Evolutionary conservation across 2,797 vertebrate genomes (phyloP).

Genomic region (Menidia menidia): DNA sequence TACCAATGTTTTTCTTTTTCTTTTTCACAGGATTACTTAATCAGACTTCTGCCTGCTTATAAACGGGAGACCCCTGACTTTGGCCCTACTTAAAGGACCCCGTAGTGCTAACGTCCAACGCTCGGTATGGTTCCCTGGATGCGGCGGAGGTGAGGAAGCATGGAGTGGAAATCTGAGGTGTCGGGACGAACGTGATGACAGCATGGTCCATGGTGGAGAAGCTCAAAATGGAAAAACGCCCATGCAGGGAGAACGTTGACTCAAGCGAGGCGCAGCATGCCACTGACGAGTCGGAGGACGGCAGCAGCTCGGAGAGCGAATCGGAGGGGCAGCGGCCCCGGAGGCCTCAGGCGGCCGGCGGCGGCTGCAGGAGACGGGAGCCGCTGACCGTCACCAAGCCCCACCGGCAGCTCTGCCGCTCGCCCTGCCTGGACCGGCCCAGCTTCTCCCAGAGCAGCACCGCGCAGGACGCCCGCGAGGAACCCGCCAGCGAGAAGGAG

Average conservation of each 20-base stretch:
- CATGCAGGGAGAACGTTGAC: constrained; percentile 86
- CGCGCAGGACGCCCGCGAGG: constrained; percentile 86
- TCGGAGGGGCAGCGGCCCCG: constrained; percentile 79
- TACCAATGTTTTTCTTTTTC: constrained; percentile 25
- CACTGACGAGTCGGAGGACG: constrained; percentile 89
- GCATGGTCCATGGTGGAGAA: constrained; percentile 93
- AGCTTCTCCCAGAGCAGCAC: constrained; percentile 97
- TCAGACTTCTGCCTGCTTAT: constrained; percentile 76
- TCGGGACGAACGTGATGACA: constrained; percentile 91
- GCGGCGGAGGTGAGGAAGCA: constrained; percentile 85
- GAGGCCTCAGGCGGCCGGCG: constrained; percentile 79
- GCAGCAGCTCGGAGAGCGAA: constrained; percentile 93
- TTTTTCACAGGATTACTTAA: constrained; percentile 81
- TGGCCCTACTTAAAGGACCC: constrained; percentile 71
- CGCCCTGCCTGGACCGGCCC: constrained; percentile 94
- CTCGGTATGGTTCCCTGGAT: constrained; percentile 78
- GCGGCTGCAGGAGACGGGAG: constrained; percentile 79
- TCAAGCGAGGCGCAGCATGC: constrained; percentile 74
- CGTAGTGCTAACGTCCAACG: constrained; percentile 70
- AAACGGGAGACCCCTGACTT: constrained; percentile 72
- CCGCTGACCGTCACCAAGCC: constrained; percentile 87
- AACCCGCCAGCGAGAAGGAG: constrained; percentile 85
- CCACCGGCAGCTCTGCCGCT: constrained; percentile 95
- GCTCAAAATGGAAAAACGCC: constrained; percentile 94
- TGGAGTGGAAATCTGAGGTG: constrained; percentile 82